These are phyloP conservation scores for Glossophaga mutica DNA, from an alignment of 2,797 vertebrate species.

Conservation along the genomic window DNA sequence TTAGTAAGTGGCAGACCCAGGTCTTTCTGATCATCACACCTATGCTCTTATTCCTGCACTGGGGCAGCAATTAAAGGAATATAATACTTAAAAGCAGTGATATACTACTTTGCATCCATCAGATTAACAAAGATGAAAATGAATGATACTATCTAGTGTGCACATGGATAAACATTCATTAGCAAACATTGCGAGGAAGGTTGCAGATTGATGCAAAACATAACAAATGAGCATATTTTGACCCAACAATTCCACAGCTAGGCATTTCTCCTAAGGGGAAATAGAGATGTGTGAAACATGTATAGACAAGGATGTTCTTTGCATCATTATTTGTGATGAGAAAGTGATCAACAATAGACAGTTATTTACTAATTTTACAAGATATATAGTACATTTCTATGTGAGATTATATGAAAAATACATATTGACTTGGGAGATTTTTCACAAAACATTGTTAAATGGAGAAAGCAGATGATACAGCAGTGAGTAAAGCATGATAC, in stretches of 20 bases:
- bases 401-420: neutral
- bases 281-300: neutral
- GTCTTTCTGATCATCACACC: neutral
- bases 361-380: neutral
- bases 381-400: neutral
- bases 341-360: neutral
- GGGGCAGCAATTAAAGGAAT: neutral
- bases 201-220: neutral
- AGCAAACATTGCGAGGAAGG: neutral
- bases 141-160: neutral
- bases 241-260: neutral
- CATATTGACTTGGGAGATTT: neutral
- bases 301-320: neutral
- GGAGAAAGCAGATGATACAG: neutral
- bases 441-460: conserved; percentile 1
- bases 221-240: neutral
- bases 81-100: neutral
- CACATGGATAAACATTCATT: neutral
- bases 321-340: neutral
- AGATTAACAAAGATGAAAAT: neutral
- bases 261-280: neutral
- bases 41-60: neutral
- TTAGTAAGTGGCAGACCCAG: neutral
- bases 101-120: neutral
- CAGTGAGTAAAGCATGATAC: neutral